Base-by-base conservation (phyloP, 2,797 vertebrate genomes). In the Tapirus indicus region DNA sequence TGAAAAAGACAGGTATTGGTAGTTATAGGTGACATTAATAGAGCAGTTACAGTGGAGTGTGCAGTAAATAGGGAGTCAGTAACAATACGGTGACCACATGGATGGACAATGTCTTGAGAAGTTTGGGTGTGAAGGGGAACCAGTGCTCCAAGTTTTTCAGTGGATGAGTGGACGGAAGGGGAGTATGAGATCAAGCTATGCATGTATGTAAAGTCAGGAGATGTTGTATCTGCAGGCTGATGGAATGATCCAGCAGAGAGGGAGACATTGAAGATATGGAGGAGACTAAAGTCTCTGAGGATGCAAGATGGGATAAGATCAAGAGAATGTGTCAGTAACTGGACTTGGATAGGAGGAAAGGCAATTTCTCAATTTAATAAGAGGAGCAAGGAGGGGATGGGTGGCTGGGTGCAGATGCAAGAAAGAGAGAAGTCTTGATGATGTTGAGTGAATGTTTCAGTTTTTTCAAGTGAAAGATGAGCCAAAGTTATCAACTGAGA, bases 331-430 rank as follows among this genome's bases (percentile, higher is more conserved):
- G 17, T 41, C 82, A 71, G 21, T 64, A 78, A 88, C 27, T 83
- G 25, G 35, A 77, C 32, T 32, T 87, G 16, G 49, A 35, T 2
- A 74, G 88, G 23, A 87, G 47, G 60, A 92, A 58, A 94, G 20
- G 12, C 44, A 78, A 44, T 60, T 86, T 83, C n/a, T 79, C 75
- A 49, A 54, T 88, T 95, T 87, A 90, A 52, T 17, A 90, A 47
- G 13, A 89, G 16, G 13, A 82, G 72, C 35, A 58, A 35, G 54
- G 38, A 69, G 25, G 72, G 52, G 52, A 12, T 80, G 13, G 16
- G 17, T 52, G 54, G 14, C 38, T 88, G 56, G 41, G 8, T 80
- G 52, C 41, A n/a, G 38, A 84, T 77, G 20, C 14, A 62, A 94
- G 68, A 83, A 29, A 68, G 49, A 16, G 49, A 78, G 29, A 56